These are phyloP conservation scores for Drosophila pachea DNA, from an alignment of 1,140 invertebrate genomes.

Conservation along the genomic window DNA sequence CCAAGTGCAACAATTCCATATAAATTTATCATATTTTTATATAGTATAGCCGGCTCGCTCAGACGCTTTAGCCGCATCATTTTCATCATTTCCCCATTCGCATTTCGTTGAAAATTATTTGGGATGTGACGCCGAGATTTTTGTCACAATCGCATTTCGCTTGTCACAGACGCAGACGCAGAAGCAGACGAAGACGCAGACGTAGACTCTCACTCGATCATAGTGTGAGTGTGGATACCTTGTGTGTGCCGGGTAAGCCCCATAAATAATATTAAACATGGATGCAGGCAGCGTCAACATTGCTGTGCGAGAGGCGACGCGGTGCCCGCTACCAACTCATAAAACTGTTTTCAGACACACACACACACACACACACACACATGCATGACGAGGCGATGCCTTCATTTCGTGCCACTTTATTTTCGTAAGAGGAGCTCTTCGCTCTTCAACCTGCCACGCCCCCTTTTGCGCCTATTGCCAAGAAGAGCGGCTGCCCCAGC, in stretches of 20 bases:
- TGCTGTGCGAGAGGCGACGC: constrained; percentile 37
- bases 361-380: constrained; percentile 1
- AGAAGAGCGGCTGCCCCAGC: neutral
- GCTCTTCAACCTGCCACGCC: constrained; percentile 43
- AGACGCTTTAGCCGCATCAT: neutral
- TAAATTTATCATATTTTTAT: constrained; percentile 65
- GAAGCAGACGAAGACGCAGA: constrained; percentile 7
- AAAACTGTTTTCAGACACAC: constrained; percentile 57
- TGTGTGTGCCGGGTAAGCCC: constrained; percentile 50
- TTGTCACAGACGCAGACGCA: constrained; percentile 24
- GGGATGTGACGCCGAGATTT: constrained; percentile 72
- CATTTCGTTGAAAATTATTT: constrained; percentile 72
- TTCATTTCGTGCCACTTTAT: constrained; percentile 55
- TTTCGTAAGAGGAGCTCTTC: constrained; percentile 27
- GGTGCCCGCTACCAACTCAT: constrained; percentile 68
- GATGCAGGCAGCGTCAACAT: constrained; percentile 51
- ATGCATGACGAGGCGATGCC: constrained; percentile 21
- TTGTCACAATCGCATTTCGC: constrained; percentile 60
- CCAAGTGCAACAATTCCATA: constrained; percentile 58
- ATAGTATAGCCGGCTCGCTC: neutral
- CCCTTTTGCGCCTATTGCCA: constrained; percentile 21
- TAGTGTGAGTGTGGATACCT: constrained; percentile 50
- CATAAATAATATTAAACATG: constrained; percentile 78
- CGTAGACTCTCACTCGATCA: constrained; percentile 55
- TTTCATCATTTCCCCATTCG: constrained; percentile 33